These are phyloP conservation scores for Eufriesea mexicana DNA, from an alignment of 1,140 invertebrate genomes.

Conservation along the genomic window DNA sequence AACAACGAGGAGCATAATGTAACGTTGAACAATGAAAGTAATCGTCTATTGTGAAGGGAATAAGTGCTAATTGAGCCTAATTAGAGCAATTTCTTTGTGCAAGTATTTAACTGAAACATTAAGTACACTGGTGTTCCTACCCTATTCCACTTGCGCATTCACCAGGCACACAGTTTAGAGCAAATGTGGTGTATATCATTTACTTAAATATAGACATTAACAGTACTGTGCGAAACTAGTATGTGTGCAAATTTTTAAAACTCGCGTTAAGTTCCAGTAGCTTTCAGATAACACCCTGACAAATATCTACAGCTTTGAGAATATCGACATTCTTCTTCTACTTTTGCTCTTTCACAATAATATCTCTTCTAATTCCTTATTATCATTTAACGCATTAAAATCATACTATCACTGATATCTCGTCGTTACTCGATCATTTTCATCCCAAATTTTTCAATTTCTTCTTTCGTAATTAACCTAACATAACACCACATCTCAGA, in stretches of 20 bases:
- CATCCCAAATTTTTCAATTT: too few species aligned
- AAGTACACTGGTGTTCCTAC: not conserved
- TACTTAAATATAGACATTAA: not conserved
- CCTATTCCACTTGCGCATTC: not conserved
- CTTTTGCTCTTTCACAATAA: too few species aligned
- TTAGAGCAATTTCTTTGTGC: not conserved
- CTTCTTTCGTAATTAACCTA: too few species aligned
- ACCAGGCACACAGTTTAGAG: not conserved
- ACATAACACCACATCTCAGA: too few species aligned
- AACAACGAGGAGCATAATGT: not conserved
- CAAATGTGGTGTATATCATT: not conserved
- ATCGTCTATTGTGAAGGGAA: not conserved
- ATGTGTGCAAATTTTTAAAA: not conserved
- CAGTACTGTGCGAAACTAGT: not conserved
- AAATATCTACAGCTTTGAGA: not conserved
- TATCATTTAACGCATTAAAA: too few species aligned
- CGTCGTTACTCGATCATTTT: too few species aligned
- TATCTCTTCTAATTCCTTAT: not conserved
- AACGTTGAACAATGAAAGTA: not conserved
- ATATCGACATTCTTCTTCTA: not conserved
- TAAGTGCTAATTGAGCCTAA: not conserved
- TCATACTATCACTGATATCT: too few species aligned
- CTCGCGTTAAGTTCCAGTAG: not conserved
- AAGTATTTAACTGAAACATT: not conserved
- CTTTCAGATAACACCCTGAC: not conserved